Percentiles rank a stretch among this genome's conserved stretches.
Evolutionary conservation across 2,113 vertebrate genomes (phyloP).

Genomic region (Lasiurus cinereus): DNA sequence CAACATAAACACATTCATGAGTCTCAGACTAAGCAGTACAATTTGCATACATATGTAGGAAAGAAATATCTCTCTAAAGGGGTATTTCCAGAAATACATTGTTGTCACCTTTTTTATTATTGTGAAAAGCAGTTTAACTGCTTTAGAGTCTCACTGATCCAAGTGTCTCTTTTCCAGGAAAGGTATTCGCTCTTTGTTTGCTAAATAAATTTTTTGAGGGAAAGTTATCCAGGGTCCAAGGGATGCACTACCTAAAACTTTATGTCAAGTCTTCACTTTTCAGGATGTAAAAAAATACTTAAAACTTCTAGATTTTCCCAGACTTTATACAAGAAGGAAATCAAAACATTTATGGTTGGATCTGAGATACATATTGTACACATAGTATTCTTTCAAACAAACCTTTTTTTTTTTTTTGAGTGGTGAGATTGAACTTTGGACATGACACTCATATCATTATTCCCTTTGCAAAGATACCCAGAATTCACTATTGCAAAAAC

Average conservation of each 20-base stretch:
- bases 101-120: not conserved
- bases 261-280: not conserved
- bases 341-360: not conserved
- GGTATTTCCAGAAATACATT: not conserved
- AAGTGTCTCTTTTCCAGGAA: not conserved
- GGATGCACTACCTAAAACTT: not conserved
- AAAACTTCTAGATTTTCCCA: conserved; percentile 11
- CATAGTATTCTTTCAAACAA: not conserved
- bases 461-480: not conserved
- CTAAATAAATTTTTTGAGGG: not conserved
- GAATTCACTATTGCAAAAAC: not conserved
- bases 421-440: conserved; percentile 47
- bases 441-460: not conserved
- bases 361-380: not conserved
- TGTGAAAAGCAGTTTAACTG: not conserved
- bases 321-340: not conserved
- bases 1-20: not conserved
- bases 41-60: not conserved
- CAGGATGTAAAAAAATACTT: not conserved
- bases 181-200: not conserved
- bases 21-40: not conserved
- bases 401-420: not conserved
- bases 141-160: not conserved
- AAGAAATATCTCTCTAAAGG: not conserved
- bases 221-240: not conserved